Base-by-base conservation (phyloP, 2,888 invertebrate species). In the Amblyteles armatorius region DNA sequence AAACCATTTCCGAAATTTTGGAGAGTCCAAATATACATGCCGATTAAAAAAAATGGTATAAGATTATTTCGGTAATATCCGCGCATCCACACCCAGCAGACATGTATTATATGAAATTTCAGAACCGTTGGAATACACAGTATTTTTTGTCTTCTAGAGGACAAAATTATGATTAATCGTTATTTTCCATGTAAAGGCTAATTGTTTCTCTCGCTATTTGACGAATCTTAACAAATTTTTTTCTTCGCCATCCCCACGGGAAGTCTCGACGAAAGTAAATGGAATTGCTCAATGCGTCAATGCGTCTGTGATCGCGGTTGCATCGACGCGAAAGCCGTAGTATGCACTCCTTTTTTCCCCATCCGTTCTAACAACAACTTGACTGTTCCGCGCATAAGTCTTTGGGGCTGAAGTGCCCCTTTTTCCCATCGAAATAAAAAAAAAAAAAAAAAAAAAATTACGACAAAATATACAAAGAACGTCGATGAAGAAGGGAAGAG, bases 251-350 rank as follows among this genome's bases (percentile, higher is more conserved):
- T 6, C 2, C n/a, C 33, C 33, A 16, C 63, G 60, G 5, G 33
- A 13, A 7, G 5, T 36, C 13, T 13, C 19, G 13, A 72, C 73
- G 65, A 52, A 65, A 79, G 52, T 50, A 55, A 44, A 73, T 19
- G 65, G 52, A 13, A 44, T 72, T 80, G 72, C 65, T 36, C 9
- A 65, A 50, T n/a, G 44, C 55, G n/a, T 36, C 16, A 55, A 33
- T 16, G 44, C 55, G n/a, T 36, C 7, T 7, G 4, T 29, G n/a
- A 36, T 63, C 29, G 7, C 40, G 22, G 22, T 3, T 33, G 57
- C 13, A 19, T 19, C 50, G 71, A 55, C 13, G 55, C 67, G 71
- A 72, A 72, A 82, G 65, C 71, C 44, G 65, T 77, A 55, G 68
- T 72, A 72, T 79, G 44, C 71, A 13, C 44, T 55, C 16, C 33